A percentile compares a stretch with the other conserved stretches of the same genome.
phyloP scores from a whole-genome alignment of 2,888 invertebrate genomes.

The Thymelicus acteon region DNA sequence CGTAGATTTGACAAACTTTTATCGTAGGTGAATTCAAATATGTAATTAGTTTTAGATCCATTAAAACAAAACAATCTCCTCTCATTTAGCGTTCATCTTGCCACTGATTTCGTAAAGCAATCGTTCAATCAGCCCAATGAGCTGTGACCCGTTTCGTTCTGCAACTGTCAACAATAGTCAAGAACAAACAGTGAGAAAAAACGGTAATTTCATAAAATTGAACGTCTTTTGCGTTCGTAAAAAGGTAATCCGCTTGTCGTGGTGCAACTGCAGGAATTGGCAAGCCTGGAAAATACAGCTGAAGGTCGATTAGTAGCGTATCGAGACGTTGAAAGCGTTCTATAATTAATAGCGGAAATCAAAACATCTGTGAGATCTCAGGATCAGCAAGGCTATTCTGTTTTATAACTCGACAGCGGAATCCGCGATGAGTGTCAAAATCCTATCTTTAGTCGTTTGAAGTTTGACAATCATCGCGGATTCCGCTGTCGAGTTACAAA shows the following conservation, averaged over 20 bases:
- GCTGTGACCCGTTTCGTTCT: slow-evolving; percentile 12
- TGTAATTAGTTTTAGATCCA: too few species aligned
- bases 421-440: too few species aligned
- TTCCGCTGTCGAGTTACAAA: too few species aligned
- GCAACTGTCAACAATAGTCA: slow-evolving; percentile 7
- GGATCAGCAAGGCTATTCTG: too few species aligned
- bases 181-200: not conserved
- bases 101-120: not conserved
- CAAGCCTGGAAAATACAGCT: slow-evolving; percentile 6
- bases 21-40: too few species aligned
- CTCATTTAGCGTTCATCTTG: not conserved
- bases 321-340: too few species aligned
- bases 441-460: too few species aligned
- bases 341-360: too few species aligned
- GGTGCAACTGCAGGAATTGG: slow-evolving; percentile 14
- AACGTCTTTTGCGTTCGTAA: slow-evolving; percentile 20
- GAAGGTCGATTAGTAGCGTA: not conserved
- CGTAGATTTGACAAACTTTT: too few species aligned
- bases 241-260: slow-evolving; percentile 23
- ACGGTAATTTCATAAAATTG: slow-evolving; percentile 16
- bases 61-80: not conserved
- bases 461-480: too few species aligned
- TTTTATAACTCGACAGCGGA: too few species aligned
- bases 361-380: too few species aligned
- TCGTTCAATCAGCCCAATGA: slow-evolving; percentile 12